Evolutionary conservation across 2,888 invertebrate species (phyloP).

Genomic region (Eumacrocentrus americanus): DNA sequence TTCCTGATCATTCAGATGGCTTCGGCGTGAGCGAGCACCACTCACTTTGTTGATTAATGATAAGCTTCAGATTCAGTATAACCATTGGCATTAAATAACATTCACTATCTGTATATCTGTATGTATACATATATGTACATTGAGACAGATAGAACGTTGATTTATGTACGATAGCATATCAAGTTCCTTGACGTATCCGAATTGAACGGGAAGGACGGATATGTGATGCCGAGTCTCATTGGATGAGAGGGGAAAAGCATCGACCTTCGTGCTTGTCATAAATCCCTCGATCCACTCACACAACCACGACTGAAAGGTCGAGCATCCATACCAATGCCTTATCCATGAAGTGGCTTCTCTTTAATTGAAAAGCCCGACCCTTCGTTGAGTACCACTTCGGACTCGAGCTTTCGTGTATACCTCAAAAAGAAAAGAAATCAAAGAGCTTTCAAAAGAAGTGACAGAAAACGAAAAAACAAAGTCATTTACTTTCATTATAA

Average conservation of each 20-base stretch:
- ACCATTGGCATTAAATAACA: neutral
- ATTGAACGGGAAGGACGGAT: neutral
- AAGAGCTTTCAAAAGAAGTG: neutral
- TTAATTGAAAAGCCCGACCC: slow-evolving; percentile 17
- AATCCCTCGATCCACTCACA: slow-evolving; percentile 9
- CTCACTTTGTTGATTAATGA: neutral
- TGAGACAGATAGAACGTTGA: neutral
- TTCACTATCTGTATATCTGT: neutral
- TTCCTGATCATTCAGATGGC: neutral
- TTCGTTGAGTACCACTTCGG: slow-evolving; percentile 4
- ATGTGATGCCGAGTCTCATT: neutral
- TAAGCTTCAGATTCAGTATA: neutral
- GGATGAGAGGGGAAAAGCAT: neutral
- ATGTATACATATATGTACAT: neutral
- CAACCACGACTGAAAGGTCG: neutral
- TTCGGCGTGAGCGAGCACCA: neutral
- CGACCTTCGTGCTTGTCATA: slow-evolving; percentile 17
- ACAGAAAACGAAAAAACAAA: neutral
- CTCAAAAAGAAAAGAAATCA: neutral
- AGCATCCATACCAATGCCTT: neutral
- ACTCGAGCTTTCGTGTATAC: neutral
- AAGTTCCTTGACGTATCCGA: slow-evolving; percentile 2
- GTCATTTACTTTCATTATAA: neutral
- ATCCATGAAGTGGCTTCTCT: slow-evolving; percentile 13
- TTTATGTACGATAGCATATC: neutral